phyloP scores from a whole-genome alignment of 1,140 invertebrate species.

The Zaprionus camerounensis region DNA sequence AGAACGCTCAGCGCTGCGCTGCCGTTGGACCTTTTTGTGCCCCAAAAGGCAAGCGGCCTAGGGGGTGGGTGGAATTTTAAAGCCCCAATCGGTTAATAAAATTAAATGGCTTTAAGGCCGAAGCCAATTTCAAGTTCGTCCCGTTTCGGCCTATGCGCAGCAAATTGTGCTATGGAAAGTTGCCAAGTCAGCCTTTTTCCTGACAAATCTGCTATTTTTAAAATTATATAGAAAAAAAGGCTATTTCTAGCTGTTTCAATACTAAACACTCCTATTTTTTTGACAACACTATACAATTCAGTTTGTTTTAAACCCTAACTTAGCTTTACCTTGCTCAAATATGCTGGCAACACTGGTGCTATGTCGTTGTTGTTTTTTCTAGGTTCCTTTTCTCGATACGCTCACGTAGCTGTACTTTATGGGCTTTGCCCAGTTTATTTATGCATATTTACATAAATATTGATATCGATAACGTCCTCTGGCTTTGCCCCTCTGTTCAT shows the following conservation, averaged over 20 bases:
- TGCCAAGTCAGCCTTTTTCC: not conserved
- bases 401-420: constrained; percentile 55
- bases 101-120: constrained; percentile 73
- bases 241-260: too few relatives aligned
- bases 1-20: not conserved
- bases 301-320: too few relatives aligned
- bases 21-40: constrained; percentile 16
- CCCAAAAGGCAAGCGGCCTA: not conserved
- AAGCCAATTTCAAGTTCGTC: constrained; percentile 29
- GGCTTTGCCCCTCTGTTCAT: constrained; percentile 28
- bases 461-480: constrained; percentile 5
- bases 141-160: constrained; percentile 16
- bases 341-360: too few relatives aligned
- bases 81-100: constrained; percentile 67
- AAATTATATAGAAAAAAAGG: too few relatives aligned
- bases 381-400: constrained; percentile 6
- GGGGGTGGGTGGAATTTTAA: constrained; percentile 29
- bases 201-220: too few relatives aligned
- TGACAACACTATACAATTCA: too few relatives aligned
- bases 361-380: not conserved
- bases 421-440: constrained; percentile 45
- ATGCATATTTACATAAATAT: constrained; percentile 59
- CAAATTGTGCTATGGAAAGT: constrained; percentile 42
- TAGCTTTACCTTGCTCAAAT: too few relatives aligned
- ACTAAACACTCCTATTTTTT: too few relatives aligned